Evolutionary conservation across 2,797 vertebrate species (phyloP).

Genomic region (Neosilurus mollespiculum): DNA sequence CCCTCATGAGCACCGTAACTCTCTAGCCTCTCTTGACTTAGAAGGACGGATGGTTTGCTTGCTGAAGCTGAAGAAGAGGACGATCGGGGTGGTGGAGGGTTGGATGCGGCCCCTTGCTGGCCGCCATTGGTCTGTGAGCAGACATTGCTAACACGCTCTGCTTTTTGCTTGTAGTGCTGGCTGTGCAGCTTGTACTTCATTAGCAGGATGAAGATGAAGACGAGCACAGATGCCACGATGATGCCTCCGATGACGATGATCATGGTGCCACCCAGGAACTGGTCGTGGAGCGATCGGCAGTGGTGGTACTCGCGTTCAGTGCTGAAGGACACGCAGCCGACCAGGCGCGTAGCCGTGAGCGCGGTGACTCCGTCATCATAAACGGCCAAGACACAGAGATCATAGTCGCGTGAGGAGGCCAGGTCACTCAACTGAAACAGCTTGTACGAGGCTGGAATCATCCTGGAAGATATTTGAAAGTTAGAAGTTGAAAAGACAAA

Average conservation of each 20-base stretch:
- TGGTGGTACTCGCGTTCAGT: constrained; percentile 77
- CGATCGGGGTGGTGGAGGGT: constrained; percentile 61
- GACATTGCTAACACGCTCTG: constrained; percentile 73
- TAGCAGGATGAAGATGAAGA: constrained; percentile 90
- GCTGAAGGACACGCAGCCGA: constrained; percentile 82
- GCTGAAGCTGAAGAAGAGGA: constrained; percentile 56
- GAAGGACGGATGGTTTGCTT: constrained; percentile 45
- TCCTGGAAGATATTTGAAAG: constrained; percentile 65
- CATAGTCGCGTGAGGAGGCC: constrained; percentile 80
- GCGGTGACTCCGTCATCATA: constrained; percentile 80
- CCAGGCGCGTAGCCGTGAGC: constrained; percentile 77
- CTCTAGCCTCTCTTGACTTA: constrained; percentile 45
- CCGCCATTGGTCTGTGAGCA: constrained; percentile 88
- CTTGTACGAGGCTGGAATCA: constrained; percentile 85
- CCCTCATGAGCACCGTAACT: constrained; percentile 58
- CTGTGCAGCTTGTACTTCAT: constrained; percentile 89
- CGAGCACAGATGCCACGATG: constrained; percentile 87
- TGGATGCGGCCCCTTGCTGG: constrained; percentile 64
- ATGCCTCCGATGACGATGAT: constrained; percentile 90
- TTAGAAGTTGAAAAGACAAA: too few relatives aligned
- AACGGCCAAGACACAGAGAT: constrained; percentile 83
- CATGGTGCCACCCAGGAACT: constrained; percentile 88
- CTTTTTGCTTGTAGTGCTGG: constrained; percentile 80
- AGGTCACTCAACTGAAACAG: constrained; percentile 83
- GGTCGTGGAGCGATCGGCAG: constrained; percentile 81